Base-by-base conservation (phyloP, 2,113 vertebrate genomes). In the Zosterops hypoxanthus region DNA sequence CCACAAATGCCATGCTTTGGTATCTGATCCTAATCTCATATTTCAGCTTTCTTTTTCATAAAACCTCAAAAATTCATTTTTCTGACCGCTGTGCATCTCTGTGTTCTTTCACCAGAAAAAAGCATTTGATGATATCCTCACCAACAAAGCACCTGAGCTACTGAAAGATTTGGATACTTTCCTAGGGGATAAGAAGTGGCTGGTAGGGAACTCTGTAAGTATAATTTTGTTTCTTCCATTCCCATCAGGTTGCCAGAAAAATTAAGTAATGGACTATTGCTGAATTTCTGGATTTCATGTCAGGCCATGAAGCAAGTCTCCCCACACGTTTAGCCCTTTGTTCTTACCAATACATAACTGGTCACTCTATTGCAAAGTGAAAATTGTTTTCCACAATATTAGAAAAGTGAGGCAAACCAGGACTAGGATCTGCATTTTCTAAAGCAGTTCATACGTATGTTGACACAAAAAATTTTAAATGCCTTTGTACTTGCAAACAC, bases 121-220 rank as follows among this genome's bases (percentile, higher is more conserved):
- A 84, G 83, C 78, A 5, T 98, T 98, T 83, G 94, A 97, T 9
- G 95, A 98, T 7, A 96, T 98, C 55, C 96, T 98, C 56, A 97
- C 92, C 19, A 77, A 88, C n/a, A 94, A 95, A 50, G 97, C 92
- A 28, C 97, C 97, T 4, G 70, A 34, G 36, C 65, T 98, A 49
- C 68, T 98, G 63, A 95, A 94, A 90, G 86, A 96, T 59, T 77
- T 98, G 95, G 96, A 98, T n/a, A 79, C 88, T 53, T 98, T 97
- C 66, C 75, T 98, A 78, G 98, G 96, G 6, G 92, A 97, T 61
- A 98, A 94, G 2, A 93, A 96, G 39, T 98, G 98, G 98, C 83
- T 98, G 71, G 92, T 97, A 77, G 98, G 98, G 23, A 92, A 98
- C 44, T 98, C 97, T 64, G 98, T 98, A 86, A 98, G 98, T 98